These are phyloP conservation scores for Trypoxylon attenuatum DNA, from an alignment of 2,888 invertebrate genomes.

Conservation along the genomic window DNA sequence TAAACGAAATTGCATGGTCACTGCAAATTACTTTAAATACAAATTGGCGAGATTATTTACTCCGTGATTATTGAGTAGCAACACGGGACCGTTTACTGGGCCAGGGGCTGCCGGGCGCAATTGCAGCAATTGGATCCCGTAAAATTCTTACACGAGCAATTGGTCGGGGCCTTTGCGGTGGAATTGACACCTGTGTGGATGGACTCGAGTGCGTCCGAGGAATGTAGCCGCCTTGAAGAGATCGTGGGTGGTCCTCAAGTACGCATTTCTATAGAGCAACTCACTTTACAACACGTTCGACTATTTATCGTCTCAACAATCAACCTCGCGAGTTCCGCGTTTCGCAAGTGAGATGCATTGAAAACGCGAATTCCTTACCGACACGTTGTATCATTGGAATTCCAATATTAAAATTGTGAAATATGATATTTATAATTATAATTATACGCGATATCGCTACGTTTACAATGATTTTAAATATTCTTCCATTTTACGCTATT, in stretches of 20 bases:
- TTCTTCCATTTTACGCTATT: too few relatives aligned
- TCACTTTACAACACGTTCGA: not conserved
- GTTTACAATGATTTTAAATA: too few relatives aligned
- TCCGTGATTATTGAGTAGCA: conserved; percentile 79
- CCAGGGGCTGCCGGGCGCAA: conserved; percentile 81
- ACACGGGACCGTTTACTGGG: conserved; percentile 99
- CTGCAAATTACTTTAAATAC: not conserved
- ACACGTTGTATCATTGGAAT: not conserved
- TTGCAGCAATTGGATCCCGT: conserved; percentile 82
- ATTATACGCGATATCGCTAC: too few relatives aligned
- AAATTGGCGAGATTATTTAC: conserved; percentile 28
- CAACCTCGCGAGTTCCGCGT: not conserved
- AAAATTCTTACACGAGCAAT: conserved; percentile 88
- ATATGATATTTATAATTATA: too few relatives aligned
- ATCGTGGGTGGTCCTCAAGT: conserved; percentile 87
- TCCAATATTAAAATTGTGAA: too few relatives aligned
- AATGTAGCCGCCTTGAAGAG: conserved; percentile 87
- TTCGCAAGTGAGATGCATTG: not conserved
- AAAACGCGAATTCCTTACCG: not conserved
- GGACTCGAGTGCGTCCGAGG: conserved; percentile 89
- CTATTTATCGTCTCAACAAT: not conserved
- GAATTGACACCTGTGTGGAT: conserved; percentile 95
- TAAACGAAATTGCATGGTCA: not conserved
- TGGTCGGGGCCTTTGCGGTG: conserved; percentile 86
- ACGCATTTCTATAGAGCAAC: conserved; percentile 39